These are phyloP conservation scores for Hiodon alosoides DNA, from an alignment of 2,113 vertebrate genomes.

Conservation along the genomic window DNA sequence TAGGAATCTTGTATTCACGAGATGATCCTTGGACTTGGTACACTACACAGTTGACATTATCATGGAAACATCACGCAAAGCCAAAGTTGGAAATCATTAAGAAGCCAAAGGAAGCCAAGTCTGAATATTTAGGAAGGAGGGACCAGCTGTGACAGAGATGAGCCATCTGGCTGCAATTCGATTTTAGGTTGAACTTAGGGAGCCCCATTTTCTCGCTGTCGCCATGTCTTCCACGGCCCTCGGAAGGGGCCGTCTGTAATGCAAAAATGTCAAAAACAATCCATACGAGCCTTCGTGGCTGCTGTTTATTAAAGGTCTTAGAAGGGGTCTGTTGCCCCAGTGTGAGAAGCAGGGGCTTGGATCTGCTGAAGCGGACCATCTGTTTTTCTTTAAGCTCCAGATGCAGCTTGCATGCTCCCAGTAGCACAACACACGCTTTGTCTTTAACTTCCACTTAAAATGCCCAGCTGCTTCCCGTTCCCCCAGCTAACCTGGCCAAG, in stretches of 20 bases:
- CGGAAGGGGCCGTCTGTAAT: constrained; percentile 25
- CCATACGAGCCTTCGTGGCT: background rate
- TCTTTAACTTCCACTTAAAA: constrained; percentile 3
- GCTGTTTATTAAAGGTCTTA: constrained; percentile 11
- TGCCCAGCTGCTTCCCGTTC: background rate
- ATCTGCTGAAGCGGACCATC: constrained; percentile 12
- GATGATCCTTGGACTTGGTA: too few relatives aligned
- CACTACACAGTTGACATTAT: too few relatives aligned
- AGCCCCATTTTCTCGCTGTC: background rate
- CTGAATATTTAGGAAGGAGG: too few relatives aligned
- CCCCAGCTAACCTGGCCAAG: background rate
- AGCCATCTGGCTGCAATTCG: background rate
- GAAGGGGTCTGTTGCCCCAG: constrained; percentile 8
- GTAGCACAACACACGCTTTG: background rate
- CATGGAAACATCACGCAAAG: too few relatives aligned
- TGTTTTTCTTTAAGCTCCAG: constrained; percentile 13
- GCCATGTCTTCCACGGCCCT: background rate
- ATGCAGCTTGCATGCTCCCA: background rate
- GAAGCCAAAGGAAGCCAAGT: too few relatives aligned
- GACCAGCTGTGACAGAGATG: too few relatives aligned
- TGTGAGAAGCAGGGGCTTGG: background rate
- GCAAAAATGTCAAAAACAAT: constrained; percentile 2
- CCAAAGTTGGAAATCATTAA: too few relatives aligned
- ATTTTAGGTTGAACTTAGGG: background rate
- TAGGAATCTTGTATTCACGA: too few relatives aligned